Conservation (phyloP, 2,888 invertebrate genomes). For the Cephonodes hylas region DNA sequence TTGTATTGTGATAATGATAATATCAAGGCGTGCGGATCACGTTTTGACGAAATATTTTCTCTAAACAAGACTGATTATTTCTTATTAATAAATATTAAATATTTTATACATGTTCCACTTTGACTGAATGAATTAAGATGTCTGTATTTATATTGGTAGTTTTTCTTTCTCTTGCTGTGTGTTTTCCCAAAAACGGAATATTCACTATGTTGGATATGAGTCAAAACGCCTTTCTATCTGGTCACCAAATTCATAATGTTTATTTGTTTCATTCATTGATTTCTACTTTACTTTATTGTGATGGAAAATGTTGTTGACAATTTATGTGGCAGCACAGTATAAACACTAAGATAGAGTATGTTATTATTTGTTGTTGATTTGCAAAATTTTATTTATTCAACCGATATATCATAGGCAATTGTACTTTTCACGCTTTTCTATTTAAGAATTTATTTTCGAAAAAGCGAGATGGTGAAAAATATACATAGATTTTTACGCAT, state of each 20-base stretch:
- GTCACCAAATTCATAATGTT: slow-evolving; percentile 67
- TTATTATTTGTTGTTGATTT: slow-evolving; percentile 75
- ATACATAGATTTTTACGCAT: slow-evolving; percentile 81
- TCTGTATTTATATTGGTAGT: slow-evolving; percentile 77
- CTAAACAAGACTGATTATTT: slow-evolving; percentile 83
- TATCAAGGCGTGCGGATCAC: slow-evolving; percentile 63
- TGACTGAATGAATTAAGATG: slow-evolving; percentile 79
- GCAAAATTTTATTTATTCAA: slow-evolving; percentile 79
- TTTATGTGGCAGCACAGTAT: slow-evolving; percentile 75
- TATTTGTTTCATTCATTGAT: slow-evolving; percentile 64
- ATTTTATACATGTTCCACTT: slow-evolving; percentile 80
- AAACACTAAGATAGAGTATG: slow-evolving; percentile 60
- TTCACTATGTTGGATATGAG: slow-evolving; percentile 81
- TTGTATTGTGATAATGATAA: slow-evolving; percentile 77
- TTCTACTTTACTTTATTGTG: slow-evolving; percentile 71
- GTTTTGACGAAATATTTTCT: slow-evolving; percentile 77
- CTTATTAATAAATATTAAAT: slow-evolving; percentile 79
- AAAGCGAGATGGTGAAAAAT: slow-evolving; percentile 76
- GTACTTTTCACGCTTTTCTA: slow-evolving; percentile 70
- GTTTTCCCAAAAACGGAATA: slow-evolving; percentile 66
- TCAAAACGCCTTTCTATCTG: slow-evolving; percentile 78
- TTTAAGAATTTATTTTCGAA: slow-evolving; percentile 70
- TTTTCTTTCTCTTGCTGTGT: slow-evolving; percentile 66
- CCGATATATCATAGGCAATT: slow-evolving; percentile 68
- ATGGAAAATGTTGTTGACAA: slow-evolving; percentile 79